phyloP scores from a whole-genome alignment of 2,113 vertebrate genomes.

The Fregetta grallaria region DNA sequence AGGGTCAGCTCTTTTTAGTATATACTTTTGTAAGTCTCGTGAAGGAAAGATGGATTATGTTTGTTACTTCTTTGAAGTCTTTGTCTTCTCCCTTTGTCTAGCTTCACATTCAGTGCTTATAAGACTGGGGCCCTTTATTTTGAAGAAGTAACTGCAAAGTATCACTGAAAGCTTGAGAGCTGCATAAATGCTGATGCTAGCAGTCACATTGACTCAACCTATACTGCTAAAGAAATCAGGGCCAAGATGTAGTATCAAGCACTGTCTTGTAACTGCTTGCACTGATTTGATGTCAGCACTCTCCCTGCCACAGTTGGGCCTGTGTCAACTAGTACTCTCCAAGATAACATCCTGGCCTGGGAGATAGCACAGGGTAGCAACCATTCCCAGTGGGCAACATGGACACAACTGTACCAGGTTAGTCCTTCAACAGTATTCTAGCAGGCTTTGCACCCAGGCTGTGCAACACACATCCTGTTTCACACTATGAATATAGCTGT shows the following conservation, averaged over 20 bases:
- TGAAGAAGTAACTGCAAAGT: neutral
- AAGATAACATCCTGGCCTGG: neutral
- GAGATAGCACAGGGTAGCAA: neutral
- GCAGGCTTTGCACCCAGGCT: neutral
- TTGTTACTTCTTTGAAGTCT: neutral
- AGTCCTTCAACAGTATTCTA: neutral
- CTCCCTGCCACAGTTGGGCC: neutral
- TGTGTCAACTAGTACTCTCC: neutral
- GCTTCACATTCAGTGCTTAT: neutral
- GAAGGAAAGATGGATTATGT: neutral
- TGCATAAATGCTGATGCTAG: slow-evolving; percentile 3
- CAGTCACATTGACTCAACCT: neutral
- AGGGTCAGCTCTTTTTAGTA: neutral
- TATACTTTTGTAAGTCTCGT: neutral
- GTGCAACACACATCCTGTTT: neutral
- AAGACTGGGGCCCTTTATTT: neutral
- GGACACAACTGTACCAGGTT: rapidly evolving
- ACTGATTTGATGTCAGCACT: neutral
- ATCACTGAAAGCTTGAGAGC: neutral
- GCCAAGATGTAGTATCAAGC: neutral
- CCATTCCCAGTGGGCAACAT: neutral
- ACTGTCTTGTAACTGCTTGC: neutral
- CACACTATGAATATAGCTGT: neutral
- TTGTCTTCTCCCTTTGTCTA: neutral
- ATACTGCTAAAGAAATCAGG: neutral